Conservation (phyloP, 2,797 vertebrate genomes). For the Takifugu rubripes region DNA sequence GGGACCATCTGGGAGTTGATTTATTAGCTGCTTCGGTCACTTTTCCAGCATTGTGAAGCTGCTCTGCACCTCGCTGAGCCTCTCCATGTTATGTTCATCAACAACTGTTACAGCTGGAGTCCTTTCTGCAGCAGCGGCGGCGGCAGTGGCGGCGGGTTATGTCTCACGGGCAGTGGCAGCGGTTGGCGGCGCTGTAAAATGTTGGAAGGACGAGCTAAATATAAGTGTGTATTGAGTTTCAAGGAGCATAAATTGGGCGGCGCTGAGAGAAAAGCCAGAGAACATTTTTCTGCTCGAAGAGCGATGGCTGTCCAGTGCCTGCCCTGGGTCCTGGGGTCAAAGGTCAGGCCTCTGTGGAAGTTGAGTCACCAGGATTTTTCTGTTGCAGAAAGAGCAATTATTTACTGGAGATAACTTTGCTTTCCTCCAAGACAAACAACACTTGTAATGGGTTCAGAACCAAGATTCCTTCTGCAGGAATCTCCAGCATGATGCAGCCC, state of each 20-base stretch:
- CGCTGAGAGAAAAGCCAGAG: constrained; percentile 38
- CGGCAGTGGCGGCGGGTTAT: constrained; percentile 22
- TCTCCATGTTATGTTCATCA: constrained; percentile 18
- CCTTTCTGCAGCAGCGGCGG: constrained; percentile 25
- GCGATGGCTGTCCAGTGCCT: constrained; percentile 48
- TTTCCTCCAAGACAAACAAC: constrained; percentile 52
- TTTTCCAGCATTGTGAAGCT: constrained; percentile 36
- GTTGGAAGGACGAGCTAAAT: constrained; percentile 61
- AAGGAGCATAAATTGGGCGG: constrained; percentile 53
- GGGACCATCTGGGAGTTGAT: constrained; percentile 39
- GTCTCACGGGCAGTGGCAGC: constrained; percentile 36
- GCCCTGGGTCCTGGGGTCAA: constrained; percentile 51
- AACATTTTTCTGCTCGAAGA: constrained; percentile 22
- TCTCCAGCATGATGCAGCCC: constrained; percentile 37
- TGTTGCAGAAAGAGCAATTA: constrained; percentile 41
- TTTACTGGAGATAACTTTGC: constrained; percentile 39
- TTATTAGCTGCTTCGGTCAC: constrained; percentile 41
- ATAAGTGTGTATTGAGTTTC: constrained; percentile 68
- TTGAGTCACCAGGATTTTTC: constrained; percentile 20
- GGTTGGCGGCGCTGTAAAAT: constrained; percentile 48
- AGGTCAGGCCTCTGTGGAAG: constrained; percentile 49
- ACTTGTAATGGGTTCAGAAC: constrained; percentile 21
- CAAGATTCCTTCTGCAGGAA: constrained; percentile 31
- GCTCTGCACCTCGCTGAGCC: constrained; percentile 15
- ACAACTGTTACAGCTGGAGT: constrained; percentile 26